Evolutionary conservation across 2,888 invertebrate genomes (phyloP).

Genomic region (Alitta virens): DNA sequence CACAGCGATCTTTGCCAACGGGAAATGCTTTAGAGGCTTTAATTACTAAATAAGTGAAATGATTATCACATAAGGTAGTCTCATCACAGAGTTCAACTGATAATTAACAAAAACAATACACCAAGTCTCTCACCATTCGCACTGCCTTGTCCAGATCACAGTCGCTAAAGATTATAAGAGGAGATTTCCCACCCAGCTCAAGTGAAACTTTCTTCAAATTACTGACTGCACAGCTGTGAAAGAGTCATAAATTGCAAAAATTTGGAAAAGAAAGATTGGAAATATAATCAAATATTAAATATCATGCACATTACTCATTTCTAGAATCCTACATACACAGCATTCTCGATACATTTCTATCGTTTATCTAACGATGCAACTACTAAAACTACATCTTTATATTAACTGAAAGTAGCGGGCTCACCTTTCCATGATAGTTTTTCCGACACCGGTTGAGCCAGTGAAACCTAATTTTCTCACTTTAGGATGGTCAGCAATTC

Average conservation of each 20-base stretch:
- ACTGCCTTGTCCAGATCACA: constrained; percentile 93
- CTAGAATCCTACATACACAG: too few relatives aligned
- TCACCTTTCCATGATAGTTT: constrained; percentile 84
- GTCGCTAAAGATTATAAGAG: constrained; percentile 88
- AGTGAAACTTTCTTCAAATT: constrained; percentile 94
- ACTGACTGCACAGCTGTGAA: constrained; percentile 47
- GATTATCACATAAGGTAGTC: too few relatives aligned
- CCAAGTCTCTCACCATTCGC: constrained; percentile 66
- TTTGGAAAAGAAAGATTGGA: background rate
- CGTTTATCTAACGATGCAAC: too few relatives aligned
- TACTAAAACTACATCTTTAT: too few relatives aligned
- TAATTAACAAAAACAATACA: too few relatives aligned
- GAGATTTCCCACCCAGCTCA: constrained; percentile 94
- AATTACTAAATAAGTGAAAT: too few relatives aligned
- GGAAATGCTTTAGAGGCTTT: too few relatives aligned
- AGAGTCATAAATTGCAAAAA: background rate
- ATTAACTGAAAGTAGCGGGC: too few relatives aligned
- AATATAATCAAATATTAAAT: background rate
- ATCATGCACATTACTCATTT: too few relatives aligned
- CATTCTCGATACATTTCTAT: too few relatives aligned
- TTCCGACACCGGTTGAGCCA: constrained; percentile 89
- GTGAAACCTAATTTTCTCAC: constrained; percentile 94
- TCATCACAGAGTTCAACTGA: too few relatives aligned
- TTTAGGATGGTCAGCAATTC: constrained; percentile 79
- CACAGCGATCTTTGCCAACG: too few relatives aligned